Conservation (phyloP, 1,140 invertebrate species). For the Drosophila parabipectinata region DNA sequence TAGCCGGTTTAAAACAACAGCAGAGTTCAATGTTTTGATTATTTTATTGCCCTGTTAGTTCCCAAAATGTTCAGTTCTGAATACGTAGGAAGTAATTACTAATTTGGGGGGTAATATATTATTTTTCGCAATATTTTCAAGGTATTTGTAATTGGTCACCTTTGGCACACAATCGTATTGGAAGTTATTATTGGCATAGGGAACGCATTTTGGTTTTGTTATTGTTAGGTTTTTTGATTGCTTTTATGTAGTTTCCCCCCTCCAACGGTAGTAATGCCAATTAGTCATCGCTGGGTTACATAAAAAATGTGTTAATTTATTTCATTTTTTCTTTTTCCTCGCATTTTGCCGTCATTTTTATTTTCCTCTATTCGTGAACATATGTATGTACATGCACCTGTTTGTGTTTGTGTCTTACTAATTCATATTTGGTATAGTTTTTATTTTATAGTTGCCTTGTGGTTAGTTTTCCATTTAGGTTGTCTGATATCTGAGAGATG, state of each 20-base stretch:
- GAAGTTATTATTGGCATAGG: constrained; percentile 26
- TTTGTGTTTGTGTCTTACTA: constrained; percentile 51
- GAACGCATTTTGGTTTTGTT: constrained; percentile 25
- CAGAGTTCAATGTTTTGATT: neutral
- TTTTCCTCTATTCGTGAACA: constrained; percentile 20
- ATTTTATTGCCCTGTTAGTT: neutral
- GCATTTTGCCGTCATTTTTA: constrained; percentile 58
- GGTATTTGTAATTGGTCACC: constrained; percentile 21
- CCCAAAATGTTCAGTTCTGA: too few species aligned
- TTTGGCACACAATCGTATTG: constrained; percentile 10
- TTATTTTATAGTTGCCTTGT: constrained; percentile 27
- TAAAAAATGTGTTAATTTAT: constrained; percentile 80
- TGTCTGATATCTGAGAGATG: constrained; percentile 22
- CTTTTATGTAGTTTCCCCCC: constrained; percentile 2
- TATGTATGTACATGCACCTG: constrained; percentile 4
- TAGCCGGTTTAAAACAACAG: neutral
- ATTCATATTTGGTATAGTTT: constrained; percentile 46
- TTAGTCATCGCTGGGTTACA: constrained; percentile 75
- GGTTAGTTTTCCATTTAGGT: constrained; percentile 24
- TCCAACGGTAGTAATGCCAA: constrained; percentile 40
- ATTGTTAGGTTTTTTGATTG: constrained; percentile 38
- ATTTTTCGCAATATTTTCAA: neutral
- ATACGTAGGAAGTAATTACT: neutral
- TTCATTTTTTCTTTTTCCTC: constrained; percentile 52
- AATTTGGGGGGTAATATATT: neutral